Percentiles rank a stretch among this genome's conserved stretches.
Evolutionary conservation across 2,888 invertebrate genomes (phyloP).

Genomic region (Melieria crassipennis): DNA sequence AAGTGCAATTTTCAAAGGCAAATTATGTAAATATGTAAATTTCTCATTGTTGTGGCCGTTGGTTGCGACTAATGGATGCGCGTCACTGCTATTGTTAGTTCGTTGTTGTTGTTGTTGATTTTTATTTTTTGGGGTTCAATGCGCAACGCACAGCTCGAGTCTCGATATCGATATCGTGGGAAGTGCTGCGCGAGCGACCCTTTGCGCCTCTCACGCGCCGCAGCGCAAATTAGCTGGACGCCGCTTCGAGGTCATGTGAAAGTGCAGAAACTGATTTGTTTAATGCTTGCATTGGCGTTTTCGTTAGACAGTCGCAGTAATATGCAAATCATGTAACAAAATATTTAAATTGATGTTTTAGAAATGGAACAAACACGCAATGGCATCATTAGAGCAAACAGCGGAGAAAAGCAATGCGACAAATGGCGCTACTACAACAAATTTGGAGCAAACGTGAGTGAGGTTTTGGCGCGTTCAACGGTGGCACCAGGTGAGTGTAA

Average conservation of each 20-base stretch:
- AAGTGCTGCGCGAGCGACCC: conserved; percentile 8
- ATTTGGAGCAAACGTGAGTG: no score
- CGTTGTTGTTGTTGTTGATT: neutral
- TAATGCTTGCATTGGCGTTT: conserved; percentile 27
- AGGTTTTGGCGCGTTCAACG: no score
- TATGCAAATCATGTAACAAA: conserved; percentile 31
- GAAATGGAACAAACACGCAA: conserved; percentile 23
- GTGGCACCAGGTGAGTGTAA: no score
- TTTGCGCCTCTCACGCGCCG: neutral
- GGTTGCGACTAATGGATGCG: neutral
- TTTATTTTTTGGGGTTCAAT: conserved; percentile 20
- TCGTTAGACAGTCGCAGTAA: conserved; percentile 19
- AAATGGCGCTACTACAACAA: no score
- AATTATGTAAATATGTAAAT: neutral
- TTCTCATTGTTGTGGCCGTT: neutral
- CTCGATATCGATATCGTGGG: conserved; percentile 20
- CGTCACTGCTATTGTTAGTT: conserved; percentile 20
- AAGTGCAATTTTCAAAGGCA: no score
- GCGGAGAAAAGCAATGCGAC: no score
- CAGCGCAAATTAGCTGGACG: conserved; percentile 40
- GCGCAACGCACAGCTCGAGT: no score
- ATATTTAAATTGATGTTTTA: conserved; percentile 33
- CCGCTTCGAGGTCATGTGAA: conserved; percentile 39
- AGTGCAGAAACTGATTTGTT: conserved; percentile 33
- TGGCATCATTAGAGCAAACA: conserved; percentile 22